These are phyloP conservation scores for Harpagus bidentatus DNA, from an alignment of 2,113 vertebrate species.

Conservation along the genomic window DNA sequence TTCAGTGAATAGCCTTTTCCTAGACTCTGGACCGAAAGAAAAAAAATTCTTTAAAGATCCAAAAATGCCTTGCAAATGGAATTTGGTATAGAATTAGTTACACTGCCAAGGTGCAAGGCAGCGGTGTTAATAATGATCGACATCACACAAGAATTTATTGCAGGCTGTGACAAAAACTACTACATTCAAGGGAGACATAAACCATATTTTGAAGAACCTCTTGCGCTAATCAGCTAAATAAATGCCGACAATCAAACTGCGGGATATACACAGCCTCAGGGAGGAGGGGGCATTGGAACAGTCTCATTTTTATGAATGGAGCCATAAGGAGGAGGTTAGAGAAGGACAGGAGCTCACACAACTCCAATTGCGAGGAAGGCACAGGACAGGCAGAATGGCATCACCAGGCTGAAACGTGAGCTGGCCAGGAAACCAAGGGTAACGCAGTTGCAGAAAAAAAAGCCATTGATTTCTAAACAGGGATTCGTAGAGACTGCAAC, in stretches of 20 bases:
- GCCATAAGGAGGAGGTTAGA: not conserved
- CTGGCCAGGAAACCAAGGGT: not conserved
- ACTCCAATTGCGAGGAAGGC: fast-evolving
- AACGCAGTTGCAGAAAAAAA: not conserved
- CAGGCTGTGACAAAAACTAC: not conserved
- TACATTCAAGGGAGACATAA: not conserved
- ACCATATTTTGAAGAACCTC: not conserved
- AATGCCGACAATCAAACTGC: not conserved
- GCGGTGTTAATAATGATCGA: fast-evolving
- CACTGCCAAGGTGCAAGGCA: not conserved
- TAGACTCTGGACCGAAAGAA: not conserved
- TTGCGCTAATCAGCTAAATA: not conserved
- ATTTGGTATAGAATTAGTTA: not conserved
- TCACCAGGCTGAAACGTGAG: not conserved
- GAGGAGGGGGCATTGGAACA: not conserved
- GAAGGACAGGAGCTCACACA: not conserved
- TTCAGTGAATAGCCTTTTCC: not conserved
- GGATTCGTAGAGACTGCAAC: not conserved
- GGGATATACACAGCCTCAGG: not conserved
- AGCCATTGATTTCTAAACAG: not conserved
- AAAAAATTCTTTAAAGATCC: not conserved
- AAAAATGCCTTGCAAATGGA: not conserved
- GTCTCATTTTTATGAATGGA: constrained; percentile 20
- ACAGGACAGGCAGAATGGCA: not conserved
- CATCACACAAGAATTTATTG: not conserved